A percentile compares a stretch with the other conserved stretches of the same genome.
phyloP scores from a whole-genome alignment of 2,888 invertebrate genomes.

The Cetonia aurata region DNA sequence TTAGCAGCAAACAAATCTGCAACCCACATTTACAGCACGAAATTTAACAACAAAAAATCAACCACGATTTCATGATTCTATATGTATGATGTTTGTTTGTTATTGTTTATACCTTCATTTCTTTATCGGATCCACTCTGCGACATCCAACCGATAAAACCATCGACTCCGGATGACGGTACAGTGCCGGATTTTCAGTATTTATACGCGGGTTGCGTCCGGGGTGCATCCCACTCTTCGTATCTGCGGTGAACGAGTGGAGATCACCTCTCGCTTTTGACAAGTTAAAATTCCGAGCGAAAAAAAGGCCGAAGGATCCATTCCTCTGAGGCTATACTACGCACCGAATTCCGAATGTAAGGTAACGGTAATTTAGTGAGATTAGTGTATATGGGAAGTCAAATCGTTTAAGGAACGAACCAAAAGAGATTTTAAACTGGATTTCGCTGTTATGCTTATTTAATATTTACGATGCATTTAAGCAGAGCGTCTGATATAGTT shows the following conservation, averaged over 20 bases:
- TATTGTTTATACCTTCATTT: conserved; percentile 33
- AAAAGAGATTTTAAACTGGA: too few relatives aligned
- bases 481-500: too few relatives aligned
- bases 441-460: too few relatives aligned
- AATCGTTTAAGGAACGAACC: too few relatives aligned
- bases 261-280: conserved; percentile 6
- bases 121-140: neutral
- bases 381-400: too few relatives aligned
- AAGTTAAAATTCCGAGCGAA: neutral
- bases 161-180: conserved; percentile 8
- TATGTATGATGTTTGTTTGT: neutral
- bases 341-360: neutral
- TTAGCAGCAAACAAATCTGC: conserved; percentile 20
- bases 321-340: conserved; percentile 3
- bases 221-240: conserved; percentile 38
- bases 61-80: neutral
- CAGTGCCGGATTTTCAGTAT: conserved; percentile 27
- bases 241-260: conserved; percentile 5
- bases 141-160: neutral
- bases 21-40: conserved; percentile 12
- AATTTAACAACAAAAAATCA: conserved; percentile 17
- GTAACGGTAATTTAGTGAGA: too few relatives aligned
- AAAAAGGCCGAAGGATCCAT: conserved; percentile 10
- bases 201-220: conserved; percentile 20
- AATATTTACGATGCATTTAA: too few relatives aligned